A percentile compares a stretch with the other conserved stretches of the same genome.
Conservation (phyloP, 2,113 vertebrate species). For the Smithornis capensis region DNA sequence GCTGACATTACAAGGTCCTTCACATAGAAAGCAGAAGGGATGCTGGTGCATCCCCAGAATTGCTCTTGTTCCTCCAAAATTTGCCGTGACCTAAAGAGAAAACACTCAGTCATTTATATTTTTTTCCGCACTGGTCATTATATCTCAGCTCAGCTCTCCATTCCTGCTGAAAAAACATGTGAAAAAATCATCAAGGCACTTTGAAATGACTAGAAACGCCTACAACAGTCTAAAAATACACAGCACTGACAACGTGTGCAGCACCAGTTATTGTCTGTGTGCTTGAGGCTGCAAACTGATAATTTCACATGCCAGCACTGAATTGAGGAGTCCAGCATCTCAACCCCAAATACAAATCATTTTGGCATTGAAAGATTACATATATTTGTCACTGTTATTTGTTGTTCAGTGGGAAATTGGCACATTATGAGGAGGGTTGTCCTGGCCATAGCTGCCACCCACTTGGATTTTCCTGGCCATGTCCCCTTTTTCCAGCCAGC, state of each 20-base stretch:
- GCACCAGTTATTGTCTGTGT: constrained; percentile 3
- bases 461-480: not conserved
- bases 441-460: not conserved
- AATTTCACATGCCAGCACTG: not conserved
- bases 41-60: not conserved
- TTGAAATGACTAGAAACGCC: not conserved
- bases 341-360: not conserved
- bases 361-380: not conserved
- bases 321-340: not conserved
- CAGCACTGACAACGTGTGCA: not conserved
- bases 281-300: not conserved
- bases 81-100: not conserved
- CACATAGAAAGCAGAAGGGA: not conserved
- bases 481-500: not conserved
- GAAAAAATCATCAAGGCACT: not conserved
- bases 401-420: not conserved
- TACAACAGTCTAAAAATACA: constrained; percentile 39
- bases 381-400: not conserved
- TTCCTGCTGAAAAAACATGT: not conserved
- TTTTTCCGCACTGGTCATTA: not conserved
- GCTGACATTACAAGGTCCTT: not conserved
- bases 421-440: not conserved
- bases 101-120: not conserved
- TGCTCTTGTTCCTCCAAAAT: not conserved
- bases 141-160: no score